These are phyloP conservation scores for Passer montanus DNA, from an alignment of 2,113 vertebrate species.

Conservation along the genomic window DNA sequence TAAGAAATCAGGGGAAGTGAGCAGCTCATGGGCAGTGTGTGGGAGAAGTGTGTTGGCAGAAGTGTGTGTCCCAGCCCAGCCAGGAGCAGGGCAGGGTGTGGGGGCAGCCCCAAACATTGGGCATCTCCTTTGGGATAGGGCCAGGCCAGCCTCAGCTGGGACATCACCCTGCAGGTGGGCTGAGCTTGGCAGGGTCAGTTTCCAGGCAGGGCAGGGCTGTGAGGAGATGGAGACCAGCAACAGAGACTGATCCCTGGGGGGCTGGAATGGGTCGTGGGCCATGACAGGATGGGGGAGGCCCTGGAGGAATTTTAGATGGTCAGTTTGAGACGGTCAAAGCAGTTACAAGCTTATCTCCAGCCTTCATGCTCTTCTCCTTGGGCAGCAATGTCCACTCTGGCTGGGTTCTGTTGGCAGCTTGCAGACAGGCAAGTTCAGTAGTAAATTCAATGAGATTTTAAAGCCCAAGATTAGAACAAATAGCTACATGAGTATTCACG, in stretches of 20 bases:
- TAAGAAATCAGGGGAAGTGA: background rate
- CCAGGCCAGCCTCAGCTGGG: background rate
- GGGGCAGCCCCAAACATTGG: rapidly evolving
- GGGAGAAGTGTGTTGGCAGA: background rate
- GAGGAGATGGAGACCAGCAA: background rate
- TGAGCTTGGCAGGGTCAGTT: background rate
- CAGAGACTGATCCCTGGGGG: no score
- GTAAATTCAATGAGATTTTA: background rate
- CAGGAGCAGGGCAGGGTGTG: background rate
- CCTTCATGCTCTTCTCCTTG: background rate
- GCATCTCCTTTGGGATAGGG: background rate
- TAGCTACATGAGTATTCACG: background rate
- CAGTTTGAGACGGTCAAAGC: background rate
- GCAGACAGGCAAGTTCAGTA: background rate
- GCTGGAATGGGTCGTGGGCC: background rate
- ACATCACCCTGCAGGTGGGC: background rate
- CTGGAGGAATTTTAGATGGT: background rate
- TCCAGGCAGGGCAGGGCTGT: background rate
- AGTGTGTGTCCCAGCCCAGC: background rate
- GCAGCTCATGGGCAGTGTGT: rapidly evolving
- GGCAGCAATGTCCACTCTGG: rapidly evolving
- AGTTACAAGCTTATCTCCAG: background rate
- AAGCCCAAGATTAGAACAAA: background rate
- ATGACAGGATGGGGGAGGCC: no score
- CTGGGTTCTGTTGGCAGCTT: background rate